Conservation (phyloP, 2,888 invertebrate genomes). For the Melipona bicolor region DNA sequence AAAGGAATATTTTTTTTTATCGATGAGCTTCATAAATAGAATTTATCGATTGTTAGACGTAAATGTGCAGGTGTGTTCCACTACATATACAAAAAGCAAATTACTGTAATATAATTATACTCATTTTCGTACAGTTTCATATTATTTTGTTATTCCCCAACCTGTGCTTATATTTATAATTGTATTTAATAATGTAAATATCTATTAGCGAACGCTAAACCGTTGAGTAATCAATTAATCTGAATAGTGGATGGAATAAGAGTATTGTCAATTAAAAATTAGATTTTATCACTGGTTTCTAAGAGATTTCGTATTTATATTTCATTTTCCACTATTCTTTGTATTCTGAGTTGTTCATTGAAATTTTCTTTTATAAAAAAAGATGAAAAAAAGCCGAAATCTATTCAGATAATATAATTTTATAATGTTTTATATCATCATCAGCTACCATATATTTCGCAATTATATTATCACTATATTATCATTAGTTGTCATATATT, state of each 20-base stretch:
- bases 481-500: constrained; percentile 8
- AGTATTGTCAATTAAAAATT: constrained; percentile 76
- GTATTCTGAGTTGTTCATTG: constrained; percentile 1
- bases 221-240: constrained; percentile 51
- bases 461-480: background rate
- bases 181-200: constrained; percentile 39
- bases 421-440: constrained; percentile 10
- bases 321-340: constrained; percentile 57
- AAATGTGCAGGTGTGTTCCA: background rate
- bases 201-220: constrained; percentile 54
- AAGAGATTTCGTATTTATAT: constrained; percentile 30
- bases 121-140: constrained; percentile 25
- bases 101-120: constrained; percentile 7
- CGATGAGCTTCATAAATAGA: background rate
- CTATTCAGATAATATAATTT: constrained; percentile 9
- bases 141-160: constrained; percentile 35
- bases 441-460: constrained; percentile 15
- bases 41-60: constrained; percentile 1
- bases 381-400: constrained; percentile 23
- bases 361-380: constrained; percentile 9
- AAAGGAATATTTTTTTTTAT: constrained; percentile 8
- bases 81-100: constrained; percentile 25
- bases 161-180: constrained; percentile 59
- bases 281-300: constrained; percentile 52
- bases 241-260: constrained; percentile 74